Evolutionary conservation across 2,113 vertebrate species (phyloP).

Genomic region (Ariopsis seemanni): DNA sequence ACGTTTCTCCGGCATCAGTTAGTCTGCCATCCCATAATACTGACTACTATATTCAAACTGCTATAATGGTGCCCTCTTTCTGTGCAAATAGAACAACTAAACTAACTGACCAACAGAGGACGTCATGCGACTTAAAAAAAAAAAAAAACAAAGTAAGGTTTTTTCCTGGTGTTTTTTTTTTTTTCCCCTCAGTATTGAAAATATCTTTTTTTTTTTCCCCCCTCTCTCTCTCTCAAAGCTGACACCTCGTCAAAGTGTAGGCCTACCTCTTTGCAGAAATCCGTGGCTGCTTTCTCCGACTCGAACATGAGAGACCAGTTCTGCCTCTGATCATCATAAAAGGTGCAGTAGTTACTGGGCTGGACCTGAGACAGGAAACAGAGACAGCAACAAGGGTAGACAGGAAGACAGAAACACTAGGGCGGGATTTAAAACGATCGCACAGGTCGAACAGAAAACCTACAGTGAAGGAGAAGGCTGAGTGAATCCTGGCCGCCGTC

Average conservation of each 20-base stretch:
- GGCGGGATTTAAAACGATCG: neutral
- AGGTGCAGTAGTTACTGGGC: constrained; percentile 88
- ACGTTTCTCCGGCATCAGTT: too few relatives aligned
- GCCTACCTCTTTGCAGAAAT: constrained; percentile 90
- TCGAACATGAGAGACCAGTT: constrained; percentile 99
- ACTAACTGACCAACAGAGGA: neutral
- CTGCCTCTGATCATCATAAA: constrained; percentile 95
- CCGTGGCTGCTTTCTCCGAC: constrained; percentile 79
- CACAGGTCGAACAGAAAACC: constrained; percentile 36
- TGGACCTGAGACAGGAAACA: constrained; percentile 76
- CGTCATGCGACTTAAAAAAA: neutral
- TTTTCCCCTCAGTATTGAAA: too few relatives aligned
- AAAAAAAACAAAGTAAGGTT: neutral
- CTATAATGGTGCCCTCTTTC: too few relatives aligned
- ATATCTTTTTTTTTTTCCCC: too few relatives aligned
- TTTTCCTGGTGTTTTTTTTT: neutral
- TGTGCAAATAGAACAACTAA: neutral
- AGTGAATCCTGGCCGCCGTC: constrained; percentile 81
- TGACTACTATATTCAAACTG: neutral
- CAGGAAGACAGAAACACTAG: neutral
- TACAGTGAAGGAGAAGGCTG: constrained; percentile 85
- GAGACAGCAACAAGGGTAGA: neutral
- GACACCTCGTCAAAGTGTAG: too few relatives aligned
- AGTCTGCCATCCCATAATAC: neutral
- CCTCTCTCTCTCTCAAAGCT: neutral